Evolutionary conservation across 23 tunicate species (phyloP).

Genomic region (Trididemnum nubilum): DNA sequence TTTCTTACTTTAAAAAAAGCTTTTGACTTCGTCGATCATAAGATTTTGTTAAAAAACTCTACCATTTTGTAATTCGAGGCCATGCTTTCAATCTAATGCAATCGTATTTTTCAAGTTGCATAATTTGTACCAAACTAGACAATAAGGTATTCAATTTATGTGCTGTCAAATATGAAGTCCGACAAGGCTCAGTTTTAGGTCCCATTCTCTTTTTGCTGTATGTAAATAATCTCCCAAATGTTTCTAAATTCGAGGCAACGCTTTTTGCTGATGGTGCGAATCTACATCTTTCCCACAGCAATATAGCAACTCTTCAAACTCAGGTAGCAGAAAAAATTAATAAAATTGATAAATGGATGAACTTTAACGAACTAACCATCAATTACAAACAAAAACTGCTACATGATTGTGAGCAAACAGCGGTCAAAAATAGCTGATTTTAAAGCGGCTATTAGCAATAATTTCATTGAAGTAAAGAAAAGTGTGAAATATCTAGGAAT

Average conservation of each 20-base stretch:
- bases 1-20: not conserved
- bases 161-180: not conserved
- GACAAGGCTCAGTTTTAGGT: not conserved
- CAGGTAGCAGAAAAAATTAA: not conserved
- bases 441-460: too few relatives aligned
- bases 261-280: not conserved
- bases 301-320: not conserved
- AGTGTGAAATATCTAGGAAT: too few relatives aligned
- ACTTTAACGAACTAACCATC: not conserved
- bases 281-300: not conserved
- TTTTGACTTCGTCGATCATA: not conserved
- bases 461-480: too few relatives aligned
- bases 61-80: not conserved
- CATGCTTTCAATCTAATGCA: too few relatives aligned
- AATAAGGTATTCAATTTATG: not conserved
- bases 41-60: too few relatives aligned
- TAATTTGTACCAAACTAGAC: not conserved
- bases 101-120: not conserved
- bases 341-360: not conserved
- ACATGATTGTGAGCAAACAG: not conserved
- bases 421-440: not conserved
- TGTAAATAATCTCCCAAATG: not conserved
- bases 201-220: not conserved
- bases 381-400: not conserved
- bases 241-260: not conserved